These are phyloP conservation scores for Glareola pratincola DNA, from an alignment of 2,113 vertebrate species.

Conservation along the genomic window DNA sequence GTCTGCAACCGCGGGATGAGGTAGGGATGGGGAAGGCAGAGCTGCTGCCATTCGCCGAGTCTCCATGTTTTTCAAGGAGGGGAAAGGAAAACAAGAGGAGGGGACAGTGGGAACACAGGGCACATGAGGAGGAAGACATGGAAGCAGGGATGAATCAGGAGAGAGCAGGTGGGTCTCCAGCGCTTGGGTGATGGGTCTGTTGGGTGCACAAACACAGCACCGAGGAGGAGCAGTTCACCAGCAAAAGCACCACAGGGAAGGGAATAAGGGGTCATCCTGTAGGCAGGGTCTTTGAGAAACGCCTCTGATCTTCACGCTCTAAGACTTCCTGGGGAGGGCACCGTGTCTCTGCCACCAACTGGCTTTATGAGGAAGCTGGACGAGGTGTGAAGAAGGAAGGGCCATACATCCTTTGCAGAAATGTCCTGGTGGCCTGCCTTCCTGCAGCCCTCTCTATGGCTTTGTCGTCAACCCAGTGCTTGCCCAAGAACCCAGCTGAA, in stretches of 20 bases:
- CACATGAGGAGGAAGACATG: not conserved
- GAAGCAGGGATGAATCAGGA: not conserved
- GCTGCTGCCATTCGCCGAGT: accelerated
- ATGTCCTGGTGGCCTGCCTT: not conserved
- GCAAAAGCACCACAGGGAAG: not conserved
- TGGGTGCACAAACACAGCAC: accelerated
- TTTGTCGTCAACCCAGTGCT: not conserved
- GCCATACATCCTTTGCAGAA: accelerated
- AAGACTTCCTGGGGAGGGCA: not conserved
- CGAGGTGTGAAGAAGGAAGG: not conserved
- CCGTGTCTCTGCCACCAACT: not conserved
- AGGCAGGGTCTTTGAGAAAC: not conserved
- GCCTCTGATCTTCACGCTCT: not conserved
- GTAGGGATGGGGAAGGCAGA: not conserved
- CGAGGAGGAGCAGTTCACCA: not conserved
- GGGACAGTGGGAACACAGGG: accelerated
- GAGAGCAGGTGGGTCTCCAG: not conserved
- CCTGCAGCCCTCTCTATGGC: not conserved
- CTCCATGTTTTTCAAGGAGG: accelerated
- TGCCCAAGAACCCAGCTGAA: not conserved
- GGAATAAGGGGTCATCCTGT: too few species aligned
- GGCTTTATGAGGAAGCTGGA: not conserved
- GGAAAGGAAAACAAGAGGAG: not conserved
- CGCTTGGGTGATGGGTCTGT: not conserved
- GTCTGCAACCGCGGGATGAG: accelerated